These are phyloP conservation scores for Trichonephila clavipes DNA, from an alignment of 1,140 invertebrate species.

Conservation along the genomic window DNA sequence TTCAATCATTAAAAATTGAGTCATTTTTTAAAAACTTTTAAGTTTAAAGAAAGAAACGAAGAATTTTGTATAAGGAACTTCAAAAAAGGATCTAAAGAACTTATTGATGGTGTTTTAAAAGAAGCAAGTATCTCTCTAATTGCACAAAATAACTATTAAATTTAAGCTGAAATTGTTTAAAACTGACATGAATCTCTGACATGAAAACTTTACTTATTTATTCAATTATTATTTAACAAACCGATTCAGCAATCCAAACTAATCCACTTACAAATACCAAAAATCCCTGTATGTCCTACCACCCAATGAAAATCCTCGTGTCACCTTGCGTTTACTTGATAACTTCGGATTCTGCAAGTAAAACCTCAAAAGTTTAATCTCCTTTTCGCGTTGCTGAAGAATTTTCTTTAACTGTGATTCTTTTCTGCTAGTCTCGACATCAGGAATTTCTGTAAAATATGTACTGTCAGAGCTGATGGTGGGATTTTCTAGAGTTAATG, in stretches of 20 bases:
- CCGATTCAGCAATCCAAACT: neutral
- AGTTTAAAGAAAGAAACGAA: too few relatives aligned
- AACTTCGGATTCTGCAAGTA: neutral
- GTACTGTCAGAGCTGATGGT: neutral
- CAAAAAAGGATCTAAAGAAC: too few relatives aligned
- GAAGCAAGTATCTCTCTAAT: too few relatives aligned
- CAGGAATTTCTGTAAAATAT: neutral
- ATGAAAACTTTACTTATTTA: neutral
- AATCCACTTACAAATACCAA: conserved; percentile 46
- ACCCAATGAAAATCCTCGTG: conserved; percentile 5
- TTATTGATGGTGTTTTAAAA: too few relatives aligned
- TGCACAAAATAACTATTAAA: too few relatives aligned
- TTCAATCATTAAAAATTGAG: too few relatives aligned
- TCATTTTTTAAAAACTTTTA: too few relatives aligned
- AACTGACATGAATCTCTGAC: neutral
- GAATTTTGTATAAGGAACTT: too few relatives aligned
- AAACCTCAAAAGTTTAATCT: conserved; percentile 30
- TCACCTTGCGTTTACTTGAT: neutral
- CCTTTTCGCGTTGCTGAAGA: neutral
- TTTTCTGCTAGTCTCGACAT: neutral
- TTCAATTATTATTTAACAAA: neutral
- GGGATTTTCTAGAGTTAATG: neutral
- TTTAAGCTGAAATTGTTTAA: too few relatives aligned
- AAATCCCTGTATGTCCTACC: conserved; percentile 56
- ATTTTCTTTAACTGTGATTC: conserved; percentile 4